Conservation (phyloP, 2,888 invertebrate genomes). For the Trichacis sp. region DNA sequence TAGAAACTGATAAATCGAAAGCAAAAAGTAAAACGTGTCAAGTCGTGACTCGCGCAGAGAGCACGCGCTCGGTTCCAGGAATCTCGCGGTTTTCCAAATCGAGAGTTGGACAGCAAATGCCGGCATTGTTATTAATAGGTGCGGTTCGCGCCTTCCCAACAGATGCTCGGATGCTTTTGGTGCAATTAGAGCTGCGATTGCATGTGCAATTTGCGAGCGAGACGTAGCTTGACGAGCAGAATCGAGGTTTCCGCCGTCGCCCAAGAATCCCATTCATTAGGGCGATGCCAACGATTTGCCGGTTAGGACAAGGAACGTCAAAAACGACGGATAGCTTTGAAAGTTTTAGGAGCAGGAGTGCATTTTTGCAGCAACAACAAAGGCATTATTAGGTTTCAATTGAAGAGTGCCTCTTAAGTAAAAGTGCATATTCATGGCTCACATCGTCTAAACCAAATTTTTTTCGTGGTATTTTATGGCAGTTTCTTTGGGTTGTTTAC, state of each 20-base stretch:
- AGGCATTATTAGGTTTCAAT: too few species aligned
- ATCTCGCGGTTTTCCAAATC: neutral
- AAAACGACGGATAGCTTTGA: neutral
- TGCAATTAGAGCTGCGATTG: slow-evolving; percentile 3
- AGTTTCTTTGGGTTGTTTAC: too few species aligned
- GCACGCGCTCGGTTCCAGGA: neutral
- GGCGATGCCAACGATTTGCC: neutral
- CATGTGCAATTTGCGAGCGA: neutral
- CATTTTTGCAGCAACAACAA: too few species aligned
- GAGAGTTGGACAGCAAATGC: neutral
- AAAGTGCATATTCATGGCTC: too few species aligned
- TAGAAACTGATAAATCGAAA: neutral
- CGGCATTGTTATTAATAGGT: slow-evolving; percentile 6
- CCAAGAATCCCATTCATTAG: slow-evolving; percentile 2
- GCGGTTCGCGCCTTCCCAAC: neutral
- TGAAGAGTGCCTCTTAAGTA: too few species aligned
- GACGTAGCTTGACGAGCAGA: slow-evolving; percentile 1
- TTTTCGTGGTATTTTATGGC: too few species aligned
- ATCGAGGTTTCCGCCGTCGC: slow-evolving; percentile 2
- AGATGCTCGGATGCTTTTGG: neutral
- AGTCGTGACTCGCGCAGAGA: neutral
- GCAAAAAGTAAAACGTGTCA: neutral
- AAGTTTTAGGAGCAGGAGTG: neutral
- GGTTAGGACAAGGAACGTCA: too few species aligned
- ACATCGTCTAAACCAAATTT: too few species aligned